Conservation (phyloP, 2,113 vertebrate species). For the Cheilinus undulatus region DNA sequence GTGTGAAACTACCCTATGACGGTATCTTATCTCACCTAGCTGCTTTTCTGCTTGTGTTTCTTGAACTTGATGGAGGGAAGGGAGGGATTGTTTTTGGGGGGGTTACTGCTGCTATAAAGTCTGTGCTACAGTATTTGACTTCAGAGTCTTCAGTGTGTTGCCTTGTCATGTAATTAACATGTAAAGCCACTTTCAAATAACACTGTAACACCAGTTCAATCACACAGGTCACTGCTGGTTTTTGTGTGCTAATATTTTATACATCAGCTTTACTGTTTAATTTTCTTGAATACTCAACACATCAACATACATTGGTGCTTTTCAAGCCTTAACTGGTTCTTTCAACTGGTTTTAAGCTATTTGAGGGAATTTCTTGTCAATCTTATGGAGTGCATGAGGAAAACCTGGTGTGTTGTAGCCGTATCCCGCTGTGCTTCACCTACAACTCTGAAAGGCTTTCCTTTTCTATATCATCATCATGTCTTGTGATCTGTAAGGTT, state of each 20-base stretch:
- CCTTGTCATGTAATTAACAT: constrained; percentile 37
- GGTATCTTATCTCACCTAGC: constrained; percentile 42
- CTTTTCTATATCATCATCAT: constrained; percentile 35
- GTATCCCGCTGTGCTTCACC: constrained; percentile 32
- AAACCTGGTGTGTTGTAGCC: constrained; percentile 44
- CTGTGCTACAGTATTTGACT: constrained; percentile 21
- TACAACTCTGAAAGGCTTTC: constrained; percentile 55
- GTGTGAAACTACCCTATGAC: no score
- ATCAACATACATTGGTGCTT: not conserved
- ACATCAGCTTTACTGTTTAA: not conserved
- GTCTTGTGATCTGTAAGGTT: constrained; percentile 50
- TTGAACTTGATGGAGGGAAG: constrained; percentile 1
- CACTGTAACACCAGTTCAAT: constrained; percentile 4
- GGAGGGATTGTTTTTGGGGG: no score
- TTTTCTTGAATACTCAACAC: not conserved
- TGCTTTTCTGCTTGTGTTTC: constrained; percentile 43
- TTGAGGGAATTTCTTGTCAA: constrained; percentile 27
- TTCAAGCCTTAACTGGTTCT: constrained; percentile 11
- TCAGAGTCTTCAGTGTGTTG: constrained; percentile 27
- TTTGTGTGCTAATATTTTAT: constrained; percentile 8
- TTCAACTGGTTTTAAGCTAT: not conserved
- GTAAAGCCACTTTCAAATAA: constrained; percentile 18
- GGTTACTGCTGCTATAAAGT: constrained; percentile 51
- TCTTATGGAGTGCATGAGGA: constrained; percentile 30
- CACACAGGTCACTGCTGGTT: constrained; percentile 6